A percentile compares a stretch with the other conserved stretches of the same genome.
Evolutionary conservation across 2,888 invertebrate genomes (phyloP).

Genomic region (Bellardia bayeri): DNA sequence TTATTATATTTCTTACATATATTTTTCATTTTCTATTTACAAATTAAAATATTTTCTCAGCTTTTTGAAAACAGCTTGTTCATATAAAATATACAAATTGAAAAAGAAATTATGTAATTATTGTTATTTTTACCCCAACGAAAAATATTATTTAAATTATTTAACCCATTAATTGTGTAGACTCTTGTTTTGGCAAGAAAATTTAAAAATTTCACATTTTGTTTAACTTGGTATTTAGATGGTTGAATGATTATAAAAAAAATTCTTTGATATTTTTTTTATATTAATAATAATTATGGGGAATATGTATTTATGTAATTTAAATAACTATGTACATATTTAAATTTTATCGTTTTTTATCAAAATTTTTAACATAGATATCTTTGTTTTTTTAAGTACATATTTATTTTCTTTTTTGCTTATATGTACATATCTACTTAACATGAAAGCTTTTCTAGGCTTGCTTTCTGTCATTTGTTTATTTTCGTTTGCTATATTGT

Average conservation of each 20-base stretch:
- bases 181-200: neutral
- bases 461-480: too few species aligned
- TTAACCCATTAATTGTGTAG: slow-evolving; percentile 4
- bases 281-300: too few species aligned
- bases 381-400: too few species aligned
- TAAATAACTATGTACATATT: too few species aligned
- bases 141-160: neutral
- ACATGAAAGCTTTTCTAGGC: too few species aligned
- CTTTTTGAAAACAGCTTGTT: slow-evolving; percentile 41
- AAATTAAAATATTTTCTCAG: slow-evolving; percentile 16
- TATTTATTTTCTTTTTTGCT: too few species aligned
- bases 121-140: neutral
- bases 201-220: slow-evolving; percentile 2
- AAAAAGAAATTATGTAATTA: slow-evolving; percentile 30
- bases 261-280: neutral
- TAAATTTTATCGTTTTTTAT: too few species aligned
- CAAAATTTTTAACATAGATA: too few species aligned
- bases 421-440: too few species aligned
- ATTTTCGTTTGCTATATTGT: neutral
- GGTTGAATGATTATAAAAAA: neutral
- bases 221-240: neutral
- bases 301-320: too few species aligned
- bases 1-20: neutral
- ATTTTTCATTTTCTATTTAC: neutral
- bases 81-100: neutral